Evolutionary conservation across 2,888 invertebrate species (phyloP).

Genomic region (Watsonalla binaria): DNA sequence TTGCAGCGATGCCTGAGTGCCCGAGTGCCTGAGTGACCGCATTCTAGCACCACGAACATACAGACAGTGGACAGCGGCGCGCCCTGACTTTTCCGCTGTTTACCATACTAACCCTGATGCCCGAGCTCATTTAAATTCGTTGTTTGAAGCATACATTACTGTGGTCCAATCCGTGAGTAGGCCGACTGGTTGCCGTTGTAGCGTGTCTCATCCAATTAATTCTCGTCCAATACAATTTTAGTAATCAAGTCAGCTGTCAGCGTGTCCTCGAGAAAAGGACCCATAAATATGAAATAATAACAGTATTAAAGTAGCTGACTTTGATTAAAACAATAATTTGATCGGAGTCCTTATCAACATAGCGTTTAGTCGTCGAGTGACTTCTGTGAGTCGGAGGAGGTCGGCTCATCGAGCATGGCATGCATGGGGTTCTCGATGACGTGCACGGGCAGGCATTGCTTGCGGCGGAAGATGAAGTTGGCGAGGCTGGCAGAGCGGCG

Average conservation of each 20-base stretch:
- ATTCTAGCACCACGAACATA: no score
- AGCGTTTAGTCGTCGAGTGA: neutral
- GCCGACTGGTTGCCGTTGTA: slow-evolving; percentile 1
- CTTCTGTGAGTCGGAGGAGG: neutral
- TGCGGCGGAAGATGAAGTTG: slow-evolving; percentile 36
- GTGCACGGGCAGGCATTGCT: slow-evolving; percentile 25
- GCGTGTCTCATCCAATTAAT: neutral
- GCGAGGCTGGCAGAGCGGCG: slow-evolving; percentile 44
- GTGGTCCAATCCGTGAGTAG: neutral
- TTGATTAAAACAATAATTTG: no score
- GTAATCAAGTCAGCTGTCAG: neutral
- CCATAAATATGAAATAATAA: no score
- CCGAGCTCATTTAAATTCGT: neutral
- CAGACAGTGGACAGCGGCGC: neutral
- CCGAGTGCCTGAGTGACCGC: neutral
- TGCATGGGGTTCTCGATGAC: slow-evolving; percentile 67
- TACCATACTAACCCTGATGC: neutral
- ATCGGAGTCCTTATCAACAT: no score
- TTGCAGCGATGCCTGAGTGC: no score
- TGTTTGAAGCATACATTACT: no score
- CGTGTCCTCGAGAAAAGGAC: neutral
- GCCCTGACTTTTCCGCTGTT: slow-evolving; percentile 9
- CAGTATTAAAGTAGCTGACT: no score
- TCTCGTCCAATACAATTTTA: neutral
- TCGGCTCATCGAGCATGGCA: slow-evolving; percentile 22